Conservation (phyloP, 2,888 invertebrate species). For the Iphiclides podalirius region DNA sequence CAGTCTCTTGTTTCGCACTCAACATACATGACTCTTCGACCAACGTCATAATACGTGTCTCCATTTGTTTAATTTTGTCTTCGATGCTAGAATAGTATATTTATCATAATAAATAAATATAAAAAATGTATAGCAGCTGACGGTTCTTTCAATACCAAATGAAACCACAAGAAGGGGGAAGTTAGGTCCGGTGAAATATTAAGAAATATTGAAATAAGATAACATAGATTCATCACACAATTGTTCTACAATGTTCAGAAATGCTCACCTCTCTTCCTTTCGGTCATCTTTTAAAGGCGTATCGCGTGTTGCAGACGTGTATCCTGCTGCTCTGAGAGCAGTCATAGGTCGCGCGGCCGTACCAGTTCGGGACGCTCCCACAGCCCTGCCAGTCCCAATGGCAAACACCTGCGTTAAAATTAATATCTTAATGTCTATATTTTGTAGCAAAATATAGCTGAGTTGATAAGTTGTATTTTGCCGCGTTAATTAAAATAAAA, state of each 20-base stretch:
- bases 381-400: slow-evolving; percentile 59
- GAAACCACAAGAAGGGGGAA: too few species aligned
- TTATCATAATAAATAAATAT: slow-evolving; percentile 1
- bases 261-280: slow-evolving; percentile 90
- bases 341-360: slow-evolving; percentile 92
- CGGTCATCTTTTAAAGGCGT: slow-evolving; percentile 86
- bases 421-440: too few species aligned
- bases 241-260: too few species aligned
- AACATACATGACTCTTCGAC: slow-evolving; percentile 92
- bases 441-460: too few species aligned
- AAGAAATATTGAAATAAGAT: too few species aligned
- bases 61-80: slow-evolving; percentile 93
- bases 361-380: slow-evolving; percentile 57
- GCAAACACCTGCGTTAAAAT: slow-evolving; percentile 68
- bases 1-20: slow-evolving; percentile 54
- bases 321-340: slow-evolving; percentile 97
- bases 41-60: slow-evolving; percentile 91
- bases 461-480: too few species aligned
- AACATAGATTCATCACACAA: too few species aligned
- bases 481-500: too few species aligned
- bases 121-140: not conserved
- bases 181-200: too few species aligned
- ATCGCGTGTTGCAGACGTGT: slow-evolving; percentile 92
- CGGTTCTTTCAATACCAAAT: too few species aligned
- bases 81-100: slow-evolving; percentile 84